Conservation (phyloP, 2,797 vertebrate genomes). For the Arnoldichthys spilopterus region DNA sequence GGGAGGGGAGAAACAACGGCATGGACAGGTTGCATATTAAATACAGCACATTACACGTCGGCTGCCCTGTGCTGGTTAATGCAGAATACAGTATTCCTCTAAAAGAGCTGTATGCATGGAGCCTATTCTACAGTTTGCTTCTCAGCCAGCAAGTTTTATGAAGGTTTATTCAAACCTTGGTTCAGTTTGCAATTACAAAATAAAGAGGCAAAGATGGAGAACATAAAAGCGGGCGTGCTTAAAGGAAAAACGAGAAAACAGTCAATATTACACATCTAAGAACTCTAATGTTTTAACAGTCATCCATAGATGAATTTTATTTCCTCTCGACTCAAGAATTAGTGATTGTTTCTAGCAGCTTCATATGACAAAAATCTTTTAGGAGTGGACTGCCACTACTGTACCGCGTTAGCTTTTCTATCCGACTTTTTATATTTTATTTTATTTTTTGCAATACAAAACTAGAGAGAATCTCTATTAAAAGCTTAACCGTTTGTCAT, state of each 20-base stretch:
- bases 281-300: constrained; percentile 81
- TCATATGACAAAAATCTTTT: constrained; percentile 77
- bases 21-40: constrained; percentile 90
- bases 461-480: constrained; percentile 91
- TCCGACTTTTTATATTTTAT: constrained; percentile 34
- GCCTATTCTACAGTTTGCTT: constrained; percentile 80
- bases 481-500: constrained; percentile 87
- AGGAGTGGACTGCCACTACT: constrained; percentile 79
- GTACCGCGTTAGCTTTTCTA: constrained; percentile 78
- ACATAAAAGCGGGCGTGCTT: constrained; percentile 51
- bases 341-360: constrained; percentile 92
- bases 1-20: constrained; percentile 86
- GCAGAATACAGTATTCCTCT: constrained; percentile 83
- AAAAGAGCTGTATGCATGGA: constrained; percentile 71
- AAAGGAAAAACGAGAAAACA: constrained; percentile 51
- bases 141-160: constrained; percentile 94
- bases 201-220: constrained; percentile 71
- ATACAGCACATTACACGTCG: constrained; percentile 91
- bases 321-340: constrained; percentile 78
- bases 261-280: constrained; percentile 64
- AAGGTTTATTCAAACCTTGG: constrained; percentile 84
- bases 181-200: constrained; percentile 80
- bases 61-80: constrained; percentile 86
- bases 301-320: constrained; percentile 78
- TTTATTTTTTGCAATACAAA: constrained; percentile 84